These are phyloP conservation scores for Heterocephalus glaber DNA, from an alignment of 2,113 vertebrate species.

Conservation along the genomic window DNA sequence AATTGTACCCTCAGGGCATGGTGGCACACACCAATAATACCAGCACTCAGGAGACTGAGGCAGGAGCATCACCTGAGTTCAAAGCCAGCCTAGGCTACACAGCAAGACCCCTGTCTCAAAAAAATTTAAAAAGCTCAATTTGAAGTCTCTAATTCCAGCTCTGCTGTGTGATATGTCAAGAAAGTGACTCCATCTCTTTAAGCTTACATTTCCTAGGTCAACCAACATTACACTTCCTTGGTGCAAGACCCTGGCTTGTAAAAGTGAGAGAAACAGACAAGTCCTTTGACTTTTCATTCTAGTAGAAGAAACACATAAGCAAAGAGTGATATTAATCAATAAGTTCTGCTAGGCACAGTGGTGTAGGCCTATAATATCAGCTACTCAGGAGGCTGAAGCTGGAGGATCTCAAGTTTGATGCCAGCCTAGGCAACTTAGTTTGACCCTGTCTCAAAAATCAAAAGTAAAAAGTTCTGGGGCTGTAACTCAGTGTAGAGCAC, in stretches of 20 bases:
- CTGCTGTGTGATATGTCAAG: background rate
- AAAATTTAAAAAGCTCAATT: background rate
- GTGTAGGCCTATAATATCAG: background rate
- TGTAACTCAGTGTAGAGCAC: background rate
- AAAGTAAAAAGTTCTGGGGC: background rate
- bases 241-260: background rate
- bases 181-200: background rate
- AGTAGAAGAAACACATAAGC: background rate
- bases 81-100: background rate
- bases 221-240: background rate
- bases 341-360: background rate
- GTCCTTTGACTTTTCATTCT: background rate
- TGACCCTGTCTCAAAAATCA: background rate
- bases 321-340: background rate
- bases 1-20: background rate
- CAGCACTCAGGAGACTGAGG: background rate
- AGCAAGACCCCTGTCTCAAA: background rate
- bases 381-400: background rate
- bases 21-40: background rate
- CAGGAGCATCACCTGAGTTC: background rate
- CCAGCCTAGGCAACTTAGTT: background rate
- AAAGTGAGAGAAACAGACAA: constrained; percentile 1
- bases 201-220: background rate
- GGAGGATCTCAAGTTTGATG: background rate
- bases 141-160: background rate